Conservation (phyloP, 2,113 vertebrate species). For the Chamaea fasciata region DNA sequence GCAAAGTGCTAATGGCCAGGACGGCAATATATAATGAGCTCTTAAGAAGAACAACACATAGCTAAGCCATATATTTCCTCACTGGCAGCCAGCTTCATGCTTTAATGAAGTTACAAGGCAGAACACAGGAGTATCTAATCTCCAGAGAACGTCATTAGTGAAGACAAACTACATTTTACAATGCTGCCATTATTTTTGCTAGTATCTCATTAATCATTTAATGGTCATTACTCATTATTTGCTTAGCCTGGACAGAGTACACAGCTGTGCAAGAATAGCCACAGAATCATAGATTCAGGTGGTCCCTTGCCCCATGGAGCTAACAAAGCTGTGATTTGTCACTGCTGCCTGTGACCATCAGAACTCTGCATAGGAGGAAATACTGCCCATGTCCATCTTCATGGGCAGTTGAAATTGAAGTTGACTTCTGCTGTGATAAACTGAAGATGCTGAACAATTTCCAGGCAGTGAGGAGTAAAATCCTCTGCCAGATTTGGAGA, state of each 20-base stretch:
- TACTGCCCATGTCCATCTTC: background rate
- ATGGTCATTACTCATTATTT: background rate
- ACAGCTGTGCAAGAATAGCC: background rate
- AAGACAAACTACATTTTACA: conserved; percentile 27
- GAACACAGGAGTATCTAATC: background rate
- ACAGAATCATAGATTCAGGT: background rate
- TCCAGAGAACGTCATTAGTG: background rate
- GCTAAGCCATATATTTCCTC: background rate
- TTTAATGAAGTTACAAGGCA: conserved; percentile 13
- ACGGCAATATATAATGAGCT: background rate
- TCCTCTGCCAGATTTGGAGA: background rate
- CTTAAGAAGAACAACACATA: background rate
- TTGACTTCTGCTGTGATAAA: background rate
- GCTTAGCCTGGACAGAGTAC: background rate
- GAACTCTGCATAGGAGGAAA: background rate
- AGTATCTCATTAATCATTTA: conserved; percentile 10
- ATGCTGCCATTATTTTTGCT: background rate
- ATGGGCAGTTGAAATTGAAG: background rate
- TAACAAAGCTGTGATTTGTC: background rate
- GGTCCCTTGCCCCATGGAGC: background rate
- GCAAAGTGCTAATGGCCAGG: background rate
- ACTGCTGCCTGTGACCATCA: background rate
- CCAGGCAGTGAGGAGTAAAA: background rate
- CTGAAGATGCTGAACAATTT: background rate
- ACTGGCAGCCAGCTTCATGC: background rate